Base-by-base conservation (phyloP, 2,888 invertebrate species). In the Patella pellucida region DNA sequence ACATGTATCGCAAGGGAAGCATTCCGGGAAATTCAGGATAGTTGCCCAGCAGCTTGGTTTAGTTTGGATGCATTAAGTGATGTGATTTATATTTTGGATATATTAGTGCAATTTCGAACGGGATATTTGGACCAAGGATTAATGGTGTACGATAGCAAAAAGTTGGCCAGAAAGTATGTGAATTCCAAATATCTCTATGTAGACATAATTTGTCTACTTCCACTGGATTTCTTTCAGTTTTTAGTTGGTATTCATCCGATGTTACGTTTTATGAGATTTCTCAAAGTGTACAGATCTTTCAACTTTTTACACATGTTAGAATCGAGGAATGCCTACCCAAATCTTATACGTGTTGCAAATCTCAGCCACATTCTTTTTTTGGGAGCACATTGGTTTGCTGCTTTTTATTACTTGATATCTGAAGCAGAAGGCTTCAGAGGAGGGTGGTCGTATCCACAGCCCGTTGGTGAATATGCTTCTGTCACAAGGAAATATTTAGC, bases 331-430 rank as follows among this genome's bases (percentile, higher is more conserved):
- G 95, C 97, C 77, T 98, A 97, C 92, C 98, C 98, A 41, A 98
- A 98, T 93, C 94, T 98, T 90, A 97, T 97, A 96, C 93, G 98
- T 19, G 98, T 98, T 82, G 94, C 97, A 88, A 98, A 97, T 92
- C 93, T 98, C 80, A 96, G 97, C 84, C 98, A 98, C 91, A 97
- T 98, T 87, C 93, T 98, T 82, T 94, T 98, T 86, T 96, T 98
- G 88, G 93, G 97, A 86, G 97, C 97, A 72, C 98, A 98, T 91
- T 98, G 98, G 98, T 98, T 98, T 91, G 98, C 98, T 76, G 98
- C 97, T 92, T 98, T 98, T 93, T 98, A 98, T 93, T 98, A 95
- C 92, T 92, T 98, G 88, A 93, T 98, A 76, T 97, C 97, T 9
- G 96, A 97, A 90, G 89, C 89, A 2, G 89, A 90, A 74, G 86